Conservation (phyloP, 2,113 vertebrate genomes). For the Syngnathus floridae region DNA sequence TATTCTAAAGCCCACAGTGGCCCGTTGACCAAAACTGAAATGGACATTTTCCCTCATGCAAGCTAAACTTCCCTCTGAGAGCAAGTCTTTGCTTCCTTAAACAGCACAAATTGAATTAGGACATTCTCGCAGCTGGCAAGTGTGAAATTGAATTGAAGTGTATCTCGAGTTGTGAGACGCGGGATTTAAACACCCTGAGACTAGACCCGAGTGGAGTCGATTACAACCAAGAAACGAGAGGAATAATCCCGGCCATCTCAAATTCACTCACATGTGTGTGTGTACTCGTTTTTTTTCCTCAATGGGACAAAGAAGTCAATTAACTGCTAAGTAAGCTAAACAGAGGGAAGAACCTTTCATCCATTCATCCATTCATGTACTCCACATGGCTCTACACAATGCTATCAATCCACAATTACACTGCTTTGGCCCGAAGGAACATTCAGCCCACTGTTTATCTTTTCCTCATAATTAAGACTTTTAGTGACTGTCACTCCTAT, state of each 20-base stretch:
- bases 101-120: slow-evolving; percentile 69
- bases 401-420: slow-evolving; percentile 36
- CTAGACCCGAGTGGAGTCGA: slow-evolving; percentile 35
- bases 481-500: background rate
- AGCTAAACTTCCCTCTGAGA: slow-evolving; percentile 56
- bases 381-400: slow-evolving; percentile 32
- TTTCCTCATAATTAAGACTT: slow-evolving; percentile 8
- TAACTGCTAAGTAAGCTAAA: slow-evolving; percentile 12
- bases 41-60: slow-evolving; percentile 34
- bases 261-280: slow-evolving; percentile 16
- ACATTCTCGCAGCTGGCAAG: slow-evolving; percentile 59
- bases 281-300: slow-evolving; percentile 40
- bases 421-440: slow-evolving; percentile 10
- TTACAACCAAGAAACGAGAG: slow-evolving; percentile 51
- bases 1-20: slow-evolving; percentile 22
- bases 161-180: slow-evolving; percentile 55
- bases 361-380: slow-evolving; percentile 24
- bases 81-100: slow-evolving; percentile 53
- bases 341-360: slow-evolving; percentile 11
- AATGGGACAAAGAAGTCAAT: slow-evolving; percentile 52
- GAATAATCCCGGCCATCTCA: slow-evolving; percentile 43
- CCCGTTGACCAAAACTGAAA: slow-evolving; percentile 47
- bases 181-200: slow-evolving; percentile 52
- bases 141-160: slow-evolving; percentile 70
- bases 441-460: slow-evolving; percentile 16